Conservation (phyloP, 2,888 invertebrate genomes). For the Tupiocoris notatus region DNA sequence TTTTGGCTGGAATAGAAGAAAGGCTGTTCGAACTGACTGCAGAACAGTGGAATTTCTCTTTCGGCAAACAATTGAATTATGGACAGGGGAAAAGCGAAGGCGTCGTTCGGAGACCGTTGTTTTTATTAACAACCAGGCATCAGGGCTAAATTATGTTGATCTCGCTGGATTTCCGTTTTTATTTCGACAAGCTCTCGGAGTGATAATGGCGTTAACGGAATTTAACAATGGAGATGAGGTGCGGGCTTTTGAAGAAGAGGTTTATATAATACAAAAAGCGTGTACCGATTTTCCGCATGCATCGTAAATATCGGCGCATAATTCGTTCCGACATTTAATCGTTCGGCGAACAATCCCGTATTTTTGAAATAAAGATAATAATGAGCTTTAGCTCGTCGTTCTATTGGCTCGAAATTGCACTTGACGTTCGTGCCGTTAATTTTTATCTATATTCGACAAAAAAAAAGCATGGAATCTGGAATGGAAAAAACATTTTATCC, state of each 20-base stretch:
- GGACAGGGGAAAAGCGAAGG: background rate
- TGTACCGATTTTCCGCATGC: background rate
- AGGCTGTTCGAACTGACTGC: background rate
- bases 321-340: background rate
- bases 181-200: background rate
- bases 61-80: background rate
- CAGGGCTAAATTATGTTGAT: background rate
- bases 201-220: background rate
- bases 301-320: background rate
- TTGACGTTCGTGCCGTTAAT: no score
- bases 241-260: background rate
- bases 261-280: background rate
- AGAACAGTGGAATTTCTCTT: background rate
- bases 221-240: background rate
- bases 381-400: no score
- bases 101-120: no score
- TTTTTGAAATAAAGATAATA: background rate
- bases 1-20: background rate
- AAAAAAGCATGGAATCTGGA: no score
- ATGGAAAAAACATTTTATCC: no score
- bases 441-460: no score
- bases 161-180: background rate
- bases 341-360: background rate
- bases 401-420: no score
- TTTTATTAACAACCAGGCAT: background rate